These are phyloP conservation scores for Drosophila aldrichi DNA, from an alignment of 2,888 invertebrate species.

Conservation along the genomic window DNA sequence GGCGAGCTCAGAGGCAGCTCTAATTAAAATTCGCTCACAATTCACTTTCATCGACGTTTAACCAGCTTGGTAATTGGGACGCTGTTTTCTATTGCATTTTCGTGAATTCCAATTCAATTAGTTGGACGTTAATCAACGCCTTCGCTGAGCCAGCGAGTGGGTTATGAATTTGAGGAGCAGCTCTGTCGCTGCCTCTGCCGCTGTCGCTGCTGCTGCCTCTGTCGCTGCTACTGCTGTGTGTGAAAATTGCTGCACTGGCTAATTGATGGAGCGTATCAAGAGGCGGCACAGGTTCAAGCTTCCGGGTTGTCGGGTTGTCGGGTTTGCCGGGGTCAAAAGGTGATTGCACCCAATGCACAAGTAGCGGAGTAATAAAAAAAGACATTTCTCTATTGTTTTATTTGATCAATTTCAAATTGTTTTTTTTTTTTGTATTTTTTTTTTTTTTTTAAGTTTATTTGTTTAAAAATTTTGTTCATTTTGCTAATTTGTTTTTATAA, in stretches of 20 bases:
- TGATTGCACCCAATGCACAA: slow-evolving; percentile 7
- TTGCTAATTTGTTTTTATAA: slow-evolving; percentile 75
- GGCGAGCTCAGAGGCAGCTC: background rate
- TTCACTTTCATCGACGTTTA: slow-evolving; percentile 72
- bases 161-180: background rate
- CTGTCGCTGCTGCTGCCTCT: too few species aligned
- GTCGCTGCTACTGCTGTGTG: background rate
- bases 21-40: slow-evolving; percentile 47
- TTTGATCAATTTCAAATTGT: slow-evolving; percentile 73
- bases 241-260: slow-evolving; percentile 5
- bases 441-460: slow-evolving; percentile 74
- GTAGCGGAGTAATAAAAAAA: slow-evolving; percentile 12
- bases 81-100: slow-evolving; percentile 36
- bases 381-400: slow-evolving; percentile 24
- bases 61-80: slow-evolving; percentile 68
- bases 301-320: slow-evolving; percentile 45
- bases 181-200: background rate
- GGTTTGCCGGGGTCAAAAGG: slow-evolving; percentile 21
- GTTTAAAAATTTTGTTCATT: slow-evolving; percentile 81
- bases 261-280: slow-evolving; percentile 36
- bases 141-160: slow-evolving; percentile 1
- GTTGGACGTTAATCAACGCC: slow-evolving; percentile 26
- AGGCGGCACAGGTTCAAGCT: slow-evolving; percentile 26
- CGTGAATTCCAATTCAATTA: slow-evolving; percentile 62
- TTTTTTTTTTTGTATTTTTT: slow-evolving; percentile 15